Percentiles rank a stretch among this genome's conserved stretches.
Evolutionary conservation across 2,888 invertebrate species (phyloP).

Genomic region (Parnassius glacialis): DNA sequence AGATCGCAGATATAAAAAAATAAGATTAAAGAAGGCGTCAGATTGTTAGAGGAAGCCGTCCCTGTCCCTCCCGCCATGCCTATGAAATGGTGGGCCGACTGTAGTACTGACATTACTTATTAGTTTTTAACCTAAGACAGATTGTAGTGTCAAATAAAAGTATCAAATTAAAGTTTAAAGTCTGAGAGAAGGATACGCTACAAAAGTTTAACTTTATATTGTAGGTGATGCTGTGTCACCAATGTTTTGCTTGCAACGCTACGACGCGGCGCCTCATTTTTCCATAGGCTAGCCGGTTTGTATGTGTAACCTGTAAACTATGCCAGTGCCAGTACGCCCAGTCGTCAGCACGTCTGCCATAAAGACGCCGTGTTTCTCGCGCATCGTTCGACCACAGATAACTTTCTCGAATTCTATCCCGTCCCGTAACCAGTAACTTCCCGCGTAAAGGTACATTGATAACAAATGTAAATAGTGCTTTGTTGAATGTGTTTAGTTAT

Average conservation of each 20-base stretch:
- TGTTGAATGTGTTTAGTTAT: constrained; percentile 19
- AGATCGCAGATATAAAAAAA: no score
- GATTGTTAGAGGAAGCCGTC: no score
- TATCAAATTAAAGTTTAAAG: no score
- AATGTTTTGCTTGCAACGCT: constrained; percentile 7
- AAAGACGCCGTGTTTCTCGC: constrained; percentile 60
- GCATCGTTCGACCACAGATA: constrained; percentile 47
- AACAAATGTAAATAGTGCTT: constrained; percentile 20
- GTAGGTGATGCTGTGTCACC: constrained; percentile 3
- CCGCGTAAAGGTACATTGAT: constrained; percentile 58
- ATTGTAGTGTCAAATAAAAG: no score
- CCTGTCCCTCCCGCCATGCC: no score
- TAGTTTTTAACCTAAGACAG: no score
- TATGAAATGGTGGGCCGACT: no score
- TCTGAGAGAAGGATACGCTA: no score
- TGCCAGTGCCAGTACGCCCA: constrained; percentile 8
- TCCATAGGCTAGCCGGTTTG: constrained; percentile 31
- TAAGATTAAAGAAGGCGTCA: no score
- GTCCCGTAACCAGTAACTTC: constrained; percentile 47
- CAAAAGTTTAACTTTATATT: neutral
- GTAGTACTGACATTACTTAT: no score
- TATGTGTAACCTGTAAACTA: constrained; percentile 1
- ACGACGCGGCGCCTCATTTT: constrained; percentile 14
- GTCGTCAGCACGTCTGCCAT: constrained; percentile 55
- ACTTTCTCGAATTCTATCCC: constrained; percentile 33